These are phyloP conservation scores for Hippasteria phrygiana DNA, from an alignment of 53 echinoderm and acorn worm genomes.

Conservation along the genomic window DNA sequence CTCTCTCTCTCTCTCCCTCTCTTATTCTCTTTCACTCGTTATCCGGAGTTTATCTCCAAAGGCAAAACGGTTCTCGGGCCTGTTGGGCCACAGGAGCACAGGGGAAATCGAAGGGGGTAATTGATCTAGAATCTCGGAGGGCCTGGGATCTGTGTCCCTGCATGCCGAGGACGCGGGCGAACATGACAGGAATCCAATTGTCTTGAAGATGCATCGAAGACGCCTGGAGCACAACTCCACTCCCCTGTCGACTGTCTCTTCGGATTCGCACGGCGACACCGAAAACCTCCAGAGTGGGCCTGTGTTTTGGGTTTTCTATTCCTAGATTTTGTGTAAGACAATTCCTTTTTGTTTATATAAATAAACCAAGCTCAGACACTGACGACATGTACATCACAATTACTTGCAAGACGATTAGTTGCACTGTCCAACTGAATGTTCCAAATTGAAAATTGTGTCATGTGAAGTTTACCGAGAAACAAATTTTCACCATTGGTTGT, in stretches of 20 bases:
- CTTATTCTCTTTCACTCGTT: constrained; percentile 5
- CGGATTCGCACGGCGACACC: not conserved
- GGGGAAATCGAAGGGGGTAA: constrained; percentile 57
- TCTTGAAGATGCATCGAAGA: constrained; percentile 54
- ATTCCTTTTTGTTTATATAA: too few species aligned
- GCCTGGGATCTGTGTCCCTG: constrained; percentile 60
- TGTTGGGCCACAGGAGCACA: not conserved
- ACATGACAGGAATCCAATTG: constrained; percentile 71
- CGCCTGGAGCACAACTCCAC: constrained; percentile 50
- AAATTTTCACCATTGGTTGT: too few species aligned
- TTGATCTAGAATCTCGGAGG: constrained; percentile 49
- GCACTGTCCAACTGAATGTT: too few species aligned
- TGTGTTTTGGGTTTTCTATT: not conserved
- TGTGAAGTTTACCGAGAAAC: too few species aligned
- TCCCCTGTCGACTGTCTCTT: constrained; percentile 25
- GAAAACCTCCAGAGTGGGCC: not conserved
- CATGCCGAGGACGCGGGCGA: constrained; percentile 42
- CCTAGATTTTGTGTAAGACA: too few species aligned
- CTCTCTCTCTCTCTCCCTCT: not conserved
- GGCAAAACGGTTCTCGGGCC: constrained; percentile 47
- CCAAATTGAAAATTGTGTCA: too few species aligned
- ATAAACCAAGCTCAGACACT: too few species aligned
- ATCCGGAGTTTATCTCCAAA: constrained; percentile 61
- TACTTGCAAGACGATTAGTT: too few species aligned
- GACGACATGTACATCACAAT: too few species aligned